A percentile compares a stretch with the other conserved stretches of the same genome.
Evolutionary conservation across 1,140 invertebrate genomes (phyloP).

Genomic region (Battus philenor): DNA sequence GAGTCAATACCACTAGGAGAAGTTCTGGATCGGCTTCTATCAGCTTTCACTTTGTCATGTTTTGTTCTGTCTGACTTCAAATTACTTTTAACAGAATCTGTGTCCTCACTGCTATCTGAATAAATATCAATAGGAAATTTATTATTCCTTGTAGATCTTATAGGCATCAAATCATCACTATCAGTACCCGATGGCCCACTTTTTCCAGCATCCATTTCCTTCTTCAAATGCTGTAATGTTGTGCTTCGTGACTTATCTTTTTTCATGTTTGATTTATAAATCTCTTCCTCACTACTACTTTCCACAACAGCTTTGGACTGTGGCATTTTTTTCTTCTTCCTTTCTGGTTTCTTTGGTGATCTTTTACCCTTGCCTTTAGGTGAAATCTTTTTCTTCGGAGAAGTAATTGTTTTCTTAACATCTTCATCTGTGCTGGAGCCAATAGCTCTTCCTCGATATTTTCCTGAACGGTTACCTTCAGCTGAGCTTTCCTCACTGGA

Average conservation of each 20-base stretch:
- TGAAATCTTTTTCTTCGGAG: slow-evolving; percentile 67
- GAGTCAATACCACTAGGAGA: slow-evolving; percentile 80
- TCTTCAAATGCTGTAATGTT: slow-evolving; percentile 82
- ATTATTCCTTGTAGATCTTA: slow-evolving; percentile 66
- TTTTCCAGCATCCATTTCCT: slow-evolving; percentile 78
- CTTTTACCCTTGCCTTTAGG: slow-evolving; percentile 58
- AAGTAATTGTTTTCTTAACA: slow-evolving; percentile 52
- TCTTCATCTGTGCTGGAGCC: slow-evolving; percentile 73
- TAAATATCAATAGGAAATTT: slow-evolving; percentile 81
- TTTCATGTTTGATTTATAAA: slow-evolving; percentile 64
- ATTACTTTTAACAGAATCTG: slow-evolving; percentile 51
- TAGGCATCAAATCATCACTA: slow-evolving; percentile 85
- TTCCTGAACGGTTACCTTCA: slow-evolving; percentile 60
- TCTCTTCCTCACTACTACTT: slow-evolving; percentile 79
- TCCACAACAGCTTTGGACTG: slow-evolving; percentile 71
- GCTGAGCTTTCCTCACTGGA: slow-evolving; percentile 79
- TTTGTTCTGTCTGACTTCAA: slow-evolving; percentile 54
- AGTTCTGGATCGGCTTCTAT: slow-evolving; percentile 72
- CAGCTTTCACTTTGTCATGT: slow-evolving; percentile 60
- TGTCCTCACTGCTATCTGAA: slow-evolving; percentile 82
- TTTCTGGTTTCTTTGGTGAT: slow-evolving; percentile 59
- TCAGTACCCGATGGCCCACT: slow-evolving; percentile 79
- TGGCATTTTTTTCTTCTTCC: slow-evolving; percentile 63
- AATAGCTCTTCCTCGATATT: slow-evolving; percentile 61
- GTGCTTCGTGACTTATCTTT: slow-evolving; percentile 76